A percentile compares a stretch with the other conserved stretches of the same genome.
These are phyloP conservation scores for Redunca redunca DNA, from an alignment of 2,113 vertebrate species.

Conservation along the genomic window DNA sequence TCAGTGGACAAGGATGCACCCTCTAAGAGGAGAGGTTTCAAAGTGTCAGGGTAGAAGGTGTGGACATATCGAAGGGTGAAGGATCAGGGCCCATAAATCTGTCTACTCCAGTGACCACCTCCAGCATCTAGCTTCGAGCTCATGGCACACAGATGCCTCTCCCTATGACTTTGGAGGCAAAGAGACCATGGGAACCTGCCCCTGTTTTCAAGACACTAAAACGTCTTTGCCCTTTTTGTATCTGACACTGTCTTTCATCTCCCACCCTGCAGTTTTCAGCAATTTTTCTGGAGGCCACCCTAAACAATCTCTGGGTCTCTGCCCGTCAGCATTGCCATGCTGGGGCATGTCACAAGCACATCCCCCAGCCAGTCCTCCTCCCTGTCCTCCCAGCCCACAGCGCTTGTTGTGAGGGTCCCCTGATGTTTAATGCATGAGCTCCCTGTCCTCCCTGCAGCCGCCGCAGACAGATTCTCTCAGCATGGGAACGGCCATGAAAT, in stretches of 20 bases:
- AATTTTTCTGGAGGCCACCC: background rate
- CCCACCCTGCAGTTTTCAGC: background rate
- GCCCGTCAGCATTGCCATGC: fast-evolving
- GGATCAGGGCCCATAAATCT: fast-evolving
- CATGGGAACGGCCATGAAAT: slow-evolving; percentile 68
- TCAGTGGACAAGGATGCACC: background rate
- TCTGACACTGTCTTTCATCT: background rate
- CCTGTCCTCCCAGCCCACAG: background rate
- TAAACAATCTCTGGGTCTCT: background rate
- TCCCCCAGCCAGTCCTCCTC: background rate
- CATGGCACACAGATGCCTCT: fast-evolving
- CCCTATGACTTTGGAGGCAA: fast-evolving
- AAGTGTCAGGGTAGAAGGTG: background rate
- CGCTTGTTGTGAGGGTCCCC: background rate
- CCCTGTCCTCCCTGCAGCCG: slow-evolving; percentile 66
- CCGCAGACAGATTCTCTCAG: slow-evolving; percentile 76
- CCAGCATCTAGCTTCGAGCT: no score
- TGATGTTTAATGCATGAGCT: slow-evolving; percentile 60
- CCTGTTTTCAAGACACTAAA: background rate
- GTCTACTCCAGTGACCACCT: no score
- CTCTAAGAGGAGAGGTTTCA: background rate
- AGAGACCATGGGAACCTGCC: background rate
- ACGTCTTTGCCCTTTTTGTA: background rate
- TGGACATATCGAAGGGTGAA: no score
- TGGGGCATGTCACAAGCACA: fast-evolving